Base-by-base conservation (phyloP, 2,113 vertebrate genomes). In the Phodopus roborovskii region DNA sequence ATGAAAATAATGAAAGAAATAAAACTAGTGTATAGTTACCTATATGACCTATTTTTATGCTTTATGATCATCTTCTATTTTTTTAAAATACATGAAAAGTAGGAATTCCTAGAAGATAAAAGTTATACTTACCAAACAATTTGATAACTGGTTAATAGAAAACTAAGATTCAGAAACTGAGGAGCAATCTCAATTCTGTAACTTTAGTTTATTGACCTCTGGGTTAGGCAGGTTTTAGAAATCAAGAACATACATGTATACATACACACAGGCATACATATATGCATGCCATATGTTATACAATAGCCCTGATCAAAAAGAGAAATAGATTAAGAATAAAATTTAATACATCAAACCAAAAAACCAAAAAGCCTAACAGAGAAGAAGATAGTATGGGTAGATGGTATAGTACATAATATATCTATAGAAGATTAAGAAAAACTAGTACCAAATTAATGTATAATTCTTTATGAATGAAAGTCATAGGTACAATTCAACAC, bases 401-500 rank as follows among this genome's bases (percentile, higher is more conserved):
- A 62, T 53, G 20, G 87, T 88, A 24, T 56, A 95, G 42, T 15
- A 56, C 15, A 48, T 42, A 71, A 93, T 28, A 53, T 22, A 50
- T 68, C 8, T 77, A 68, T 50, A 68, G 33, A 68, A 17, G 16
- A 70, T 13, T 70, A 85, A 88, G 89, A 16, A 95, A 42, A 64
- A 53, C 5, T 53, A 74, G n/a, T 53, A 36, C 15, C 81, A 39
- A 79, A 15, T 24, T 92, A 42, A 81, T 77, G 36, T 77, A 56
- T 94, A 16, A 81, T 78, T 7, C 88, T 90, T 83, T 45, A 60
- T 66, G 20, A 75, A 7, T 91, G 66, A 92, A 95, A 92, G n/a
- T 4, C 20, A 62, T 10, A 86, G 26, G 68, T 42, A 50, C 28
- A 93, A 36, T 45, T 11, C 39, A 53, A 79, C 4, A 92, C 2